phyloP scores from a whole-genome alignment of 37 sponge, comb jelly and placozoan genomes.

The Dysidea cf. avara region DNA sequence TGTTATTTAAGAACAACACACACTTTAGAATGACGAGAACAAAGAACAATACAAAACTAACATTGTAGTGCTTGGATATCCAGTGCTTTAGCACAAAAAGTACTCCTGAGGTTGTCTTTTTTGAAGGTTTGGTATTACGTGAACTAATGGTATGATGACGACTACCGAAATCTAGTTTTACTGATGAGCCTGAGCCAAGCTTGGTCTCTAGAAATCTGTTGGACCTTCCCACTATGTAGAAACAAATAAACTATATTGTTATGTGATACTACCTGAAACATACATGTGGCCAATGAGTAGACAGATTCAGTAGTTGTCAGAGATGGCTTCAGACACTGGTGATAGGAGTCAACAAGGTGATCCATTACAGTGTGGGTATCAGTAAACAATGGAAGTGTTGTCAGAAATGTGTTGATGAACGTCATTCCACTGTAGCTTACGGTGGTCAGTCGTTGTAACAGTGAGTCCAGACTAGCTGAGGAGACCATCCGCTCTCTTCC shows the following conservation, averaged over 20 bases:
- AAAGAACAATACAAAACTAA: conserved; percentile 34
- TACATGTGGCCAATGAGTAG: too few relatives aligned
- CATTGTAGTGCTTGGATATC: conserved; percentile 69
- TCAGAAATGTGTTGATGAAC: conserved; percentile 79
- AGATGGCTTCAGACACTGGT: conserved; percentile 6
- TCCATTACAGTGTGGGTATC: conserved; percentile 64
- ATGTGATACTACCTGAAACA: too few relatives aligned
- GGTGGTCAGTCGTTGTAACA: conserved; percentile 57
- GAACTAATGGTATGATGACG: too few relatives aligned
- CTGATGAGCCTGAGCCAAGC: too few relatives aligned
- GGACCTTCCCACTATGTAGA: too few relatives aligned
- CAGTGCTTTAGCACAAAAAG: conserved; percentile 73
- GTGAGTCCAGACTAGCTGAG: conserved; percentile 59
- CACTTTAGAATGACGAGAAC: too few relatives aligned
- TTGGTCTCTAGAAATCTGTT: too few relatives aligned
- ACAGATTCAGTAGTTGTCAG: too few relatives aligned
- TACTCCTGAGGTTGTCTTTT: conserved; percentile 10
- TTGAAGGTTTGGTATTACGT: neutral
- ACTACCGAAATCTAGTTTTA: too few relatives aligned
- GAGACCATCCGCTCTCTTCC: conserved; percentile 69
- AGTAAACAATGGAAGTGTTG: conserved; percentile 69
- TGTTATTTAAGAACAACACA: too few relatives aligned
- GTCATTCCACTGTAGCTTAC: conserved; percentile 58
- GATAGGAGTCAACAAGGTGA: conserved; percentile 40
- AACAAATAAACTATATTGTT: too few relatives aligned